Evolutionary conservation across 2,888 invertebrate species (phyloP), one percentile per base, ranked within the genome.

Genomic region (Anarsia innoxiella): DNA sequence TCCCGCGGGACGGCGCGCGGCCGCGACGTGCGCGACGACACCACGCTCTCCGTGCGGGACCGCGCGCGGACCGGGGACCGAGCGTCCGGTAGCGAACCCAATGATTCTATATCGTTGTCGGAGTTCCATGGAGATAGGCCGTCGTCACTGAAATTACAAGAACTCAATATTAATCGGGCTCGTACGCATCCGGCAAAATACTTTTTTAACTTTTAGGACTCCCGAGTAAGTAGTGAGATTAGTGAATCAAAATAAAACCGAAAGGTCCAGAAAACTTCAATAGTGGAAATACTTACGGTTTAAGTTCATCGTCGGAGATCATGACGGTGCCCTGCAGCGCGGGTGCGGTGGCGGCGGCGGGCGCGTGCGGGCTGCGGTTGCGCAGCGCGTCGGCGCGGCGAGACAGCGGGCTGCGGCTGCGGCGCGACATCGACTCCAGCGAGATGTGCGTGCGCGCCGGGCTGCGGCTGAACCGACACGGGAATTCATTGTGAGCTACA

Each of bases 301-400:
- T 66, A 12, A 83, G 61, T 40, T 83, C 83, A 23, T 84, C 83
- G 56, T 84, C 83, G 3, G 82, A 82, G 34, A 83, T 67, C 46
- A 76, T 71, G 43, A 82, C 82, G 46, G 80, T 80, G 59, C 79
- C n/a, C n/a, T n/a, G n/a, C n/a, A n/a, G n/a, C n/a, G n/a, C n/a
- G n/a, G n/a, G n/a, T n/a, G n/a, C 72, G 60, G 67, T 12, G 32
- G 66, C 60, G 42, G 67, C 63, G 42, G 63, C 51, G 23, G 48
- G 31, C 26, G 33, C 42, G 41, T 40, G 45, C 43, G 45, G 66
- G 72, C 53, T 72, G 53, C 62, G 64, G 59, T 70, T 70, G 46
- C 70, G 66, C 23, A 59, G 53, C 49, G 51, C 57, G 27, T 49
- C 45, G 41, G 49, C 68, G 51, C 75, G 72, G 31, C 59, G 62